Conservation (phyloP, 2,888 invertebrate genomes). For the Druceiella hillmani region DNA sequence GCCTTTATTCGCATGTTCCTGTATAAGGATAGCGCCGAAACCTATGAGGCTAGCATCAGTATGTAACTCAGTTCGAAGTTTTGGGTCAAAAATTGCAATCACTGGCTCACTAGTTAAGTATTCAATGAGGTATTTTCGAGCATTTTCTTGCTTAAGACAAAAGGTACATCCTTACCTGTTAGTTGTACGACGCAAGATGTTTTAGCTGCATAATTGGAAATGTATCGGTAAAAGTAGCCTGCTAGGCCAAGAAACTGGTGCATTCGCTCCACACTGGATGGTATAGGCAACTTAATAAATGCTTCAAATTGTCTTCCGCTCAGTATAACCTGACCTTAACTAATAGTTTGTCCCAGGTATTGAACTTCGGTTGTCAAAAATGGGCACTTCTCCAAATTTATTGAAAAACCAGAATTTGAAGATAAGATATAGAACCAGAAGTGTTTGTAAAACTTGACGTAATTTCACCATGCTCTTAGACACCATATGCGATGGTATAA, state of each 20-base stretch:
- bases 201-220: conserved; percentile 2
- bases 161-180: neutral
- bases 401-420: too few relatives aligned
- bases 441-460: too few relatives aligned
- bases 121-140: conserved; percentile 1
- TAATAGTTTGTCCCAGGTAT: too few relatives aligned
- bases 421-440: too few relatives aligned
- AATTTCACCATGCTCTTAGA: too few relatives aligned
- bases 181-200: neutral
- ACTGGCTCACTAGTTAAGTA: conserved; percentile 22
- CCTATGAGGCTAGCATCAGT: conserved; percentile 27
- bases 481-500: too few relatives aligned
- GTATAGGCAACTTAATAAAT: conserved; percentile 10
- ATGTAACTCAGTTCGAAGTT: conserved; percentile 24
- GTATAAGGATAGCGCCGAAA: conserved; percentile 26
- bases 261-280: conserved; percentile 9
- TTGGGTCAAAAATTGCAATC: conserved; percentile 25
- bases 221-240: conserved; percentile 6
- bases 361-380: too few relatives aligned
- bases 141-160: conserved; percentile 5
- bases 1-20: conserved; percentile 18
- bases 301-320: conserved; percentile 17
- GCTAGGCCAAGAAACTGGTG: conserved; percentile 7
- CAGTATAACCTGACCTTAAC: conserved; percentile 19
- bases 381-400: too few relatives aligned